Base-by-base conservation (phyloP, 2,888 invertebrate genomes). In the Axea sp. region DNA sequence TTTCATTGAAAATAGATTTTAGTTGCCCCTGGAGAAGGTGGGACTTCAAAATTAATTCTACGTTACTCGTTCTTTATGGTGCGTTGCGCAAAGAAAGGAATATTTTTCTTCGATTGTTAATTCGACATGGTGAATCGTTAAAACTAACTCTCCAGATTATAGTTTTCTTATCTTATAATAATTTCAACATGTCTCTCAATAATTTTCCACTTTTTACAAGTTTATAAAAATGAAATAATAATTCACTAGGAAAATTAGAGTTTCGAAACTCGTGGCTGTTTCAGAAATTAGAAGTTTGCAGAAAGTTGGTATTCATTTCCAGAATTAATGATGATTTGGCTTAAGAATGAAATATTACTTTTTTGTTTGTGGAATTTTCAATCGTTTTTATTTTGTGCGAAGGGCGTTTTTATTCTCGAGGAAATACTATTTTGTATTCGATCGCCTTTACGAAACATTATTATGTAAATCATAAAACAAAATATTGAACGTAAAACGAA, bases 1-100 rank as follows among this genome's bases (percentile, higher is more conserved):
- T 72, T 72, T 72, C 65, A 59, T 59, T 65, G 72, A 53, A 65
- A 72, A 65, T 72, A 59, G 64, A 72, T 64, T 72, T 65, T 12
- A 33, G 35, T 11, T 31, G 14, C 19, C 35, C 17, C 35, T 7
- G 19, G 28, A 9, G 35, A 8, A 41, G 37, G 55, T 28, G 30
- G 4, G 11, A 39, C 47, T 55, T 55, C 24, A 31, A 69, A 69
- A 69, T 69, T 60, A 60, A 59, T 68, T 68, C 55, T 28, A 57
- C 28, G 51, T 33, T 67, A 37, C 35, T 9, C 8, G 37, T 17
- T 9, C 12, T 47, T 28, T 37, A 53, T 9, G 35, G 41, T 3
- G 0, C 4, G 14, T 5, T n/a, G 3, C 24, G 14, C 12, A 1
- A 2, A 14, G 17, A 14, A 45, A 60, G 37, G 15, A 47, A 35